Evolutionary conservation across 2,113 vertebrate species (phyloP), one percentile per base, ranked within the genome.

Genomic region (Proterorhinus semilunaris): DNA sequence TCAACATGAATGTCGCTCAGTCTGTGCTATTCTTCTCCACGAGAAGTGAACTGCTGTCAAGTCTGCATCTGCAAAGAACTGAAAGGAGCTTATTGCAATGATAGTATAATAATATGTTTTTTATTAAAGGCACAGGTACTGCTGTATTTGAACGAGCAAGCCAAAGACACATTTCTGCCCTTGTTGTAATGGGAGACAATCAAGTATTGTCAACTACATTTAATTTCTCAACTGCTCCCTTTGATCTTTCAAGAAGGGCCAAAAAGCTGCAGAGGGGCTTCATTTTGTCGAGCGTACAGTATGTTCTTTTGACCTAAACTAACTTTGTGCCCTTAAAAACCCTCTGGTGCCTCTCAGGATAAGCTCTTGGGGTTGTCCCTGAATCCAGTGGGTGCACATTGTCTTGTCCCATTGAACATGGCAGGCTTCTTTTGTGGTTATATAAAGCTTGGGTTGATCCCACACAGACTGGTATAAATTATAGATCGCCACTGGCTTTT

Each of bases 211-310:
- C 27, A 4, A 36, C 27, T 36, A 36, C 4, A 36, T 36, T 36
- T 36, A 36, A 21, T 21, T 36, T 36, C 27, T 36, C 27, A 36
- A 36, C 27, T 4, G 27, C 27, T 36, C 27, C 27, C 27, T 70
- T 36, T 68, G 53, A 27, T 57, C 15, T 65, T 75, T 78, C 50
- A 21, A 68, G 75, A 70, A 75, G 47, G 61, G 27, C 68, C 77
- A 52, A 72, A 49, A 17, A 36, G 74, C 44, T 73, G 49, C 59
- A 81, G 53, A 79, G 78, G 59, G 64, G 64, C 72, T 64, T 12
- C 5, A 65, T 78, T 82, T 88, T 85, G 73, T 82, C 86, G 61
- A 64, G 79, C 69, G 71, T 69, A 78, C 69, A 75, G 61, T 62
- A 72, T 65, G 16, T 21, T 69, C 73, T 74, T 36, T 36, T 72